These are phyloP conservation scores for Cyprinus carpio DNA, from an alignment of 2,113 vertebrate genomes.

Conservation along the genomic window DNA sequence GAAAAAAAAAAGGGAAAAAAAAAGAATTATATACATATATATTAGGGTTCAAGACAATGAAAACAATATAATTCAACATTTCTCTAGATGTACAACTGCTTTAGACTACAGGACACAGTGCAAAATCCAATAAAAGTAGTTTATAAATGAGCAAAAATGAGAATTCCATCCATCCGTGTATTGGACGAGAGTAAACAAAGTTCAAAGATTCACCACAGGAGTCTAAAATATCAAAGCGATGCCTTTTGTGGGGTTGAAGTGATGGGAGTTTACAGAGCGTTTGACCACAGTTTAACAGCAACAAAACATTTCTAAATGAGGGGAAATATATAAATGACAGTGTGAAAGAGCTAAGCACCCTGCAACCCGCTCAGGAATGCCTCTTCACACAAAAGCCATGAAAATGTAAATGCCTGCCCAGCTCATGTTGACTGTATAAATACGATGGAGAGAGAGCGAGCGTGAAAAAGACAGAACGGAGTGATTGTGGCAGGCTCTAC, in stretches of 20 bases:
- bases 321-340: conserved; percentile 65
- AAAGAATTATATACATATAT: background rate
- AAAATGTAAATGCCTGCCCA: conserved; percentile 69
- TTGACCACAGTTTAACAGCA: conserved; percentile 64
- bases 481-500: background rate
- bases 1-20: too few species aligned
- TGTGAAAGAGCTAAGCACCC: conserved; percentile 62
- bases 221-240: conserved; percentile 63
- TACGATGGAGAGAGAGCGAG: background rate
- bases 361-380: conserved; percentile 50
- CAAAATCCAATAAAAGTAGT: background rate
- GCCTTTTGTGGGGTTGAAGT: conserved; percentile 59
- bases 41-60: too few species aligned
- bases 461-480: background rate
- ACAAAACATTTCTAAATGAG: conserved; percentile 68
- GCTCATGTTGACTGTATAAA: conserved; percentile 55
- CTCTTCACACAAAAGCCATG: conserved; percentile 58
- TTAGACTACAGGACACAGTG: background rate
- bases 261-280: conserved; percentile 70
- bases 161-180: background rate
- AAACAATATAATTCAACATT: too few species aligned
- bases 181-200: conserved; percentile 16
- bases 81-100: background rate
- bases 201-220: conserved; percentile 65
- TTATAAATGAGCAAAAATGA: background rate